Evolutionary conservation across 2,113 vertebrate species (phyloP).

Genomic region (Ictidomys tridecemlineatus): DNA sequence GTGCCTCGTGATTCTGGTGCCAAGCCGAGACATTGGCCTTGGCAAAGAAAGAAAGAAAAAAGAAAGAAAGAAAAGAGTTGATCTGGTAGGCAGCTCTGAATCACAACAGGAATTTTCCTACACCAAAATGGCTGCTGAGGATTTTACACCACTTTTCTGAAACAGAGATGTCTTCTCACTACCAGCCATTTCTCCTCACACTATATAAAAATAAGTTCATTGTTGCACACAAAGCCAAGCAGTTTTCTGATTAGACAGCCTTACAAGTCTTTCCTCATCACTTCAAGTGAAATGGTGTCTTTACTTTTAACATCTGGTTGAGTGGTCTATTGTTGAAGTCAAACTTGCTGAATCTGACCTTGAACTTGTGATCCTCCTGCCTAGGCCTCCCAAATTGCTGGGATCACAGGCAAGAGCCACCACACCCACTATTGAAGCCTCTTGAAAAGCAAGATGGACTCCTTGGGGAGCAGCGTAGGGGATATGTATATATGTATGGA

Average conservation of each 20-base stretch:
- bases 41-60: too few species aligned
- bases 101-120: not conserved
- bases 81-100: not conserved
- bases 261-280: conserved; percentile 15
- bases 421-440: not conserved
- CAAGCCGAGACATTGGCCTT: too few species aligned
- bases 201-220: conserved; percentile 28
- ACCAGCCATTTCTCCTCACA: not conserved
- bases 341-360: too few species aligned
- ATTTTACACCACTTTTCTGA: not conserved
- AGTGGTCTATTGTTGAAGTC: too few species aligned
- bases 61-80: not conserved
- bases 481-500: not conserved
- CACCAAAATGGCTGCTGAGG: not conserved
- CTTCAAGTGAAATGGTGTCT: not conserved
- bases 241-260: not conserved
- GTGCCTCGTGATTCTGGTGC: too few species aligned
- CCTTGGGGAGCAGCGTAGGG: not conserved
- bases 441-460: not conserved
- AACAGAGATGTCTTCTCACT: not conserved
- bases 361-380: too few species aligned
- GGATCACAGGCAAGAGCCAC: too few species aligned
- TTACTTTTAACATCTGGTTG: not conserved
- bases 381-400: too few species aligned
- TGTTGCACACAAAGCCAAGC: not conserved